Percentiles rank a stretch among this genome's conserved stretches.
These are phyloP conservation scores for Austrolebias charrua DNA, from an alignment of 2,797 vertebrate species.

Conservation along the genomic window DNA sequence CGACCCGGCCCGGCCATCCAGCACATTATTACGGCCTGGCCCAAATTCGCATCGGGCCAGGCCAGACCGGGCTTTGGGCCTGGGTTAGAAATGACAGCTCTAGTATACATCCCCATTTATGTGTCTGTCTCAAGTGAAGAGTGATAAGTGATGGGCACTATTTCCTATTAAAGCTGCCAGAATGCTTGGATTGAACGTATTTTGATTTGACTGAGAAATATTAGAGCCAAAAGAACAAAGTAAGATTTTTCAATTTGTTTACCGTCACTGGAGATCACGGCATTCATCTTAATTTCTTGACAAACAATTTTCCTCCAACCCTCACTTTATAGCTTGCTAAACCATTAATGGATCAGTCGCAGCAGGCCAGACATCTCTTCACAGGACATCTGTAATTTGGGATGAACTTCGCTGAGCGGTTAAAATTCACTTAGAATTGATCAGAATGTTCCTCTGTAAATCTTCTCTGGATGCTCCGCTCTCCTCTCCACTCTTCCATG, in stretches of 20 bases:
- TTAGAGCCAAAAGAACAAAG: constrained; percentile 16
- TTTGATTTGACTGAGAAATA: constrained; percentile 18
- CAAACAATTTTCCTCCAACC: constrained; percentile 23
- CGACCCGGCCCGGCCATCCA: no score
- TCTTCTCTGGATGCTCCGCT: constrained; percentile 39
- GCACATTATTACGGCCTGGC: no score
- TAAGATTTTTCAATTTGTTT: constrained; percentile 35
- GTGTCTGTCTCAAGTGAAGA: no score
- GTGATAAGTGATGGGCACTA: no score
- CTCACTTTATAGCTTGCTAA: constrained; percentile 7
- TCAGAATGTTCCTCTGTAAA: constrained; percentile 21
- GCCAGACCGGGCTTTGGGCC: no score
- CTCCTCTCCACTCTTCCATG: constrained; percentile 42
- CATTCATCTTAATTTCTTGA: constrained; percentile 29
- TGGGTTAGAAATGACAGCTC: no score
- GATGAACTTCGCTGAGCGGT: constrained; percentile 9
- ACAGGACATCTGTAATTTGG: constrained; percentile 26
- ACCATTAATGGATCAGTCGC: constrained; percentile 21
- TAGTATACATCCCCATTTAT: no score
- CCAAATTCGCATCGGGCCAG: no score
- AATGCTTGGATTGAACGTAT: constrained; percentile 7
- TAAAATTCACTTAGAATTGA: constrained; percentile 16
- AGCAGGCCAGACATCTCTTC: constrained; percentile 9
- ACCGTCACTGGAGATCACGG: constrained; percentile 10
- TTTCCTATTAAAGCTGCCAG: constrained; percentile 9